phyloP scores from a whole-genome alignment of 2,113 vertebrate species.

The Cathartes aura region DNA sequence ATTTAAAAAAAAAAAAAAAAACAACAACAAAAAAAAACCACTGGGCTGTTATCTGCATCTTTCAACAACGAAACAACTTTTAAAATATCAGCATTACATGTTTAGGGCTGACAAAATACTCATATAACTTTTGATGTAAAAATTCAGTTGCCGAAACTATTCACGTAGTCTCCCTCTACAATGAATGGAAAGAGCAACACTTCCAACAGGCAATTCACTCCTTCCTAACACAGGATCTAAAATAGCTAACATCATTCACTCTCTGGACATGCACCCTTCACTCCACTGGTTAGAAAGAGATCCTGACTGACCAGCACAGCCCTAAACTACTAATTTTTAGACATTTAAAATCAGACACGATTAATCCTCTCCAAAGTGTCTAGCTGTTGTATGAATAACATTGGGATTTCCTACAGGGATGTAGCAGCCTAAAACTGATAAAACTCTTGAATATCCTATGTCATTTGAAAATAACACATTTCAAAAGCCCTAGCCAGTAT shows the following conservation, averaged over 20 bases:
- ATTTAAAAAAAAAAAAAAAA: neutral
- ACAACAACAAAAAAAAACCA: neutral
- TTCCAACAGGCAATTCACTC: neutral
- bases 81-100: neutral
- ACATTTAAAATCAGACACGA: neutral
- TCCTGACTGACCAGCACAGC: neutral
- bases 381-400: neutral
- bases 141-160: neutral
- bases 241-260: accelerated
- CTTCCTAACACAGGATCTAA: neutral
- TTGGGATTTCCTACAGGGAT: neutral
- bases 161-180: accelerated
- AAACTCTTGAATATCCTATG: neutral
- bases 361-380: neutral
- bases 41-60: neutral
- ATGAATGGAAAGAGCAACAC: neutral
- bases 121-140: neutral
- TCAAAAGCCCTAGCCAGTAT: neutral
- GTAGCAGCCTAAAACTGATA: neutral
- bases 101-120: neutral
- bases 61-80: neutral
- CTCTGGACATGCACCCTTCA: neutral
- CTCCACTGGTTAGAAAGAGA: neutral
- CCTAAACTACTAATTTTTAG: neutral
- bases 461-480: neutral